Conservation (phyloP, 1,140 invertebrate species). For the Bombyx mori region DNA sequence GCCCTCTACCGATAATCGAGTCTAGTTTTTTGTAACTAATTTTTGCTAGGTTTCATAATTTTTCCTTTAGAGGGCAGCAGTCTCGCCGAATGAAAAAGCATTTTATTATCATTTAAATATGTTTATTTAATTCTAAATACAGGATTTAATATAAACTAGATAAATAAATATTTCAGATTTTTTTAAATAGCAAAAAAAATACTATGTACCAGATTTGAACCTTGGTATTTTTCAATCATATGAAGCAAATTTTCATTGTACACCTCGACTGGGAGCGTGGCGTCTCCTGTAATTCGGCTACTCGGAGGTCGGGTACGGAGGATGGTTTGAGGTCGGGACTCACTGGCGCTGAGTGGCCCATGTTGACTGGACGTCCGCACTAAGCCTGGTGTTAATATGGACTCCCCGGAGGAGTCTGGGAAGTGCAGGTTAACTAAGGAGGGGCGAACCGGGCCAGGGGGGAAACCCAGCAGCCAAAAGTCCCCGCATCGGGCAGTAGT, state of each 20-base stretch:
- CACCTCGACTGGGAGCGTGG: constrained; percentile 84
- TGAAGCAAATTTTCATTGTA: constrained; percentile 14
- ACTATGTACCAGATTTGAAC: neutral
- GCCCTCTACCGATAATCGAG: too few relatives aligned
- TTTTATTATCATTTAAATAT: too few relatives aligned
- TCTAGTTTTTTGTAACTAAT: too few relatives aligned
- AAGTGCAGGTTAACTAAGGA: constrained; percentile 93
- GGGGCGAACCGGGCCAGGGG: constrained; percentile 96
- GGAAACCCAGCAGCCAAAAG: constrained; percentile 81
- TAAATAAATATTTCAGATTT: neutral
- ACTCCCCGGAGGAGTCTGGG: constrained; percentile 82
- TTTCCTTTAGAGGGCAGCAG: too few relatives aligned
- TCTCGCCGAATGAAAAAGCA: too few relatives aligned
- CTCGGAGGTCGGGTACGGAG: constrained; percentile 87
- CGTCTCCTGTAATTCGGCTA: constrained; percentile 95
- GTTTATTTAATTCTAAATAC: too few relatives aligned
- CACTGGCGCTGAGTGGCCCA: constrained; percentile 77
- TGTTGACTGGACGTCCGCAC: constrained; percentile 89
- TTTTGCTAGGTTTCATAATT: too few relatives aligned
- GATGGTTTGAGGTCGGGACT: constrained; percentile 90
- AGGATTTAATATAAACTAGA: neutral
- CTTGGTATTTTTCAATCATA: constrained; percentile 56
- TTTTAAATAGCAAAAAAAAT: neutral
- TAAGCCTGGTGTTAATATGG: constrained; percentile 96
- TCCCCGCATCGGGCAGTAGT: constrained; percentile 96